These are phyloP conservation scores for Pecten maximus DNA, from an alignment of 2,888 invertebrate genomes.

Conservation along the genomic window DNA sequence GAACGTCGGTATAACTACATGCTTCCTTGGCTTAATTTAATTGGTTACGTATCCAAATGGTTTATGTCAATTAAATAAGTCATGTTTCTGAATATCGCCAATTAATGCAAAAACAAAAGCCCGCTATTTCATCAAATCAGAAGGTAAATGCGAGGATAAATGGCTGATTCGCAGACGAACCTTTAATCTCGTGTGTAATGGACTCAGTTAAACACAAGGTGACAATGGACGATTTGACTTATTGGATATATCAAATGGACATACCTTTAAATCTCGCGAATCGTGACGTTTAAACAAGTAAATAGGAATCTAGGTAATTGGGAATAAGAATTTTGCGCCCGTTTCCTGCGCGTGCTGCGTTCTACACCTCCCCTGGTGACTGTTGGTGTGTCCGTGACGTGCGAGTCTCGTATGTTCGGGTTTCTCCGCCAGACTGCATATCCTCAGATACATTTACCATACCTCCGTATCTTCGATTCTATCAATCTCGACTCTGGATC, in stretches of 20 bases:
- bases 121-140: neutral
- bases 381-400: neutral
- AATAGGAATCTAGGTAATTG: neutral
- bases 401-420: neutral
- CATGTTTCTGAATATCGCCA: neutral
- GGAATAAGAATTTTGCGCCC: neutral
- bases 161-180: neutral
- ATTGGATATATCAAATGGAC: neutral
- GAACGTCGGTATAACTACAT: neutral
- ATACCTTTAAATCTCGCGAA: neutral
- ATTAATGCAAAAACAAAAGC: neutral
- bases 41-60: neutral
- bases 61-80: neutral
- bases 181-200: neutral
- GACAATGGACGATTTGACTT: neutral
- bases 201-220: neutral
- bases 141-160: neutral
- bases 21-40: neutral
- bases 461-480: conserved; percentile 1
- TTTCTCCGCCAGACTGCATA: neutral
- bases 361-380: neutral
- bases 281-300: neutral
- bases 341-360: neutral
- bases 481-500: conserved; percentile 7
- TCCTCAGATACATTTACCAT: neutral